A percentile compares a stretch with the other conserved stretches of the same genome.
These are phyloP conservation scores for Shargacucullia verbasci DNA, from an alignment of 2,888 invertebrate genomes.

Conservation along the genomic window DNA sequence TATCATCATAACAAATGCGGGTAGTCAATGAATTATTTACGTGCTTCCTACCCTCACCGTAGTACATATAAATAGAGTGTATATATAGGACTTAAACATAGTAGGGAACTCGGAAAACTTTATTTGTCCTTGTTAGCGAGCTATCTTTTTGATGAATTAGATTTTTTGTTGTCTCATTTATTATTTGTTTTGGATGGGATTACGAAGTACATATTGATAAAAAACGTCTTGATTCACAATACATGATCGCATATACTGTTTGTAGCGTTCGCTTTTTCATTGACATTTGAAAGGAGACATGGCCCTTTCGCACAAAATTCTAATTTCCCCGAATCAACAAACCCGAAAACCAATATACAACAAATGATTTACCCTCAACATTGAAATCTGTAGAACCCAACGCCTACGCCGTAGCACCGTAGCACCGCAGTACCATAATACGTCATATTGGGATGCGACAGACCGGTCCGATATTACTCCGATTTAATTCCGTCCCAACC, in stretches of 20 bases:
- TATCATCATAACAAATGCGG: slow-evolving; percentile 67
- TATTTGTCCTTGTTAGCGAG: slow-evolving; percentile 45
- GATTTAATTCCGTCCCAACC: slow-evolving; percentile 82
- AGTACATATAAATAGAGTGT: slow-evolving; percentile 52
- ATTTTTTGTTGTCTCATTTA: slow-evolving; percentile 36
- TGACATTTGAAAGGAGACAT: no score
- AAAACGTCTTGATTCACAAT: neutral
- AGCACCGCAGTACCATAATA: slow-evolving; percentile 16
- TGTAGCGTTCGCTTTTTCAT: no score
- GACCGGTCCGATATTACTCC: slow-evolving; percentile 69
- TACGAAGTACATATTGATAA: slow-evolving; percentile 16
- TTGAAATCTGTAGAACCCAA: slow-evolving; percentile 39
- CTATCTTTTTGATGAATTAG: slow-evolving; percentile 52
- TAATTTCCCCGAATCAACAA: slow-evolving; percentile 34
- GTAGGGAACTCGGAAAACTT: slow-evolving; percentile 46
- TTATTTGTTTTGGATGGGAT: slow-evolving; percentile 44
- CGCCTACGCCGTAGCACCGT: slow-evolving; percentile 25
- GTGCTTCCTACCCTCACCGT: slow-evolving; percentile 45
- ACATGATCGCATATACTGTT: no score
- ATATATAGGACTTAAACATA: slow-evolving; percentile 46
- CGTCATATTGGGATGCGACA: slow-evolving; percentile 62
- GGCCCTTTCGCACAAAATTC: slow-evolving; percentile 20
- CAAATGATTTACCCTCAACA: slow-evolving; percentile 42
- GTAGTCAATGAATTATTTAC: slow-evolving; percentile 71
- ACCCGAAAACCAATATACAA: slow-evolving; percentile 39